Evolutionary conservation across 2,888 invertebrate genomes (phyloP).

Genomic region (Sinohyriopsis cumingii): DNA sequence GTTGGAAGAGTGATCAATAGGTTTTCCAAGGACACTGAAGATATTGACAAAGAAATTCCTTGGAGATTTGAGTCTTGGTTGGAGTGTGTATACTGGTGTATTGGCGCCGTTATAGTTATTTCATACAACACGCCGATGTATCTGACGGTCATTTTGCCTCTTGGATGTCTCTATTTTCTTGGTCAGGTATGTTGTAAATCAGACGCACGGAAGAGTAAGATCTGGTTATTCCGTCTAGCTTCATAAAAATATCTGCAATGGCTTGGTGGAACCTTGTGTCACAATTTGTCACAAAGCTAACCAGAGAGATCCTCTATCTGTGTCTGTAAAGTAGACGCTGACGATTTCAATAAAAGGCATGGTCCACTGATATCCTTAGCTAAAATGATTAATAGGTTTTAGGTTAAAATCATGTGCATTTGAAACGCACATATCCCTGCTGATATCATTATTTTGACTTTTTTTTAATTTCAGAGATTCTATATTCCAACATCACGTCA

Average conservation of each 20-base stretch:
- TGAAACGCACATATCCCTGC: too few species aligned
- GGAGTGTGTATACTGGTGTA: slow-evolving; percentile 40
- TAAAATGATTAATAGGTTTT: too few species aligned
- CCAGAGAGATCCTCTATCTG: too few species aligned
- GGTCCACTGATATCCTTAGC: too few species aligned
- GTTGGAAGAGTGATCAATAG: slow-evolving; percentile 53
- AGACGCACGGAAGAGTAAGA: neutral
- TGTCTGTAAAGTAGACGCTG: too few species aligned
- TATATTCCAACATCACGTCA: slow-evolving; percentile 73
- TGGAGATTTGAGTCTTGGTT: slow-evolving; percentile 30
- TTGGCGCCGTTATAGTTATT: slow-evolving; percentile 66
- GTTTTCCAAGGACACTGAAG: slow-evolving; percentile 49
- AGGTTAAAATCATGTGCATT: too few species aligned
- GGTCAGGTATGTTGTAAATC: slow-evolving; percentile 60
- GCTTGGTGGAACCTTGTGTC: too few species aligned
- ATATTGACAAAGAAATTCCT: slow-evolving; percentile 44
- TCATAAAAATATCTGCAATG: too few species aligned
- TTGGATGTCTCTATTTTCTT: slow-evolving; percentile 64
- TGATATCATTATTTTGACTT: too few species aligned
- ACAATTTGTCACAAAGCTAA: too few species aligned
- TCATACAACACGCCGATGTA: slow-evolving; percentile 65
- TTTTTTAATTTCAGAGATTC: slow-evolving; percentile 50
- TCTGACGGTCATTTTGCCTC: slow-evolving; percentile 57
- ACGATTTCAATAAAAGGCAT: too few species aligned
- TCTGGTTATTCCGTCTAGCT: too few species aligned